Evolutionary conservation across 2,888 invertebrate species (phyloP).

Genomic region (Nycteola revayana): DNA sequence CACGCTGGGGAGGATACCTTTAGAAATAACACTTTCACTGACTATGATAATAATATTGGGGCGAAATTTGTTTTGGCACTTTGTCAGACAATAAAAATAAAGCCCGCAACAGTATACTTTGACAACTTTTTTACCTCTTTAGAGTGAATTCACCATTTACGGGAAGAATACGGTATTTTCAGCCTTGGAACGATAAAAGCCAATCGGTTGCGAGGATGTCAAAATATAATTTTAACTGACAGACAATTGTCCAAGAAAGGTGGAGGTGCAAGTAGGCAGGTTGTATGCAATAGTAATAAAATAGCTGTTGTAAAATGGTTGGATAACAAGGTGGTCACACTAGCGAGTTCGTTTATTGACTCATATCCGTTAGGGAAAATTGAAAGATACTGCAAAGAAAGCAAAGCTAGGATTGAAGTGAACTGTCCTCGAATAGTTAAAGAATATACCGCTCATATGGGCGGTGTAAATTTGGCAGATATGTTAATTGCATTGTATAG

Average conservation of each 20-base stretch:
- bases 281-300: background rate
- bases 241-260: slow-evolving; percentile 1
- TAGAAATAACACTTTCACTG: too few relatives aligned
- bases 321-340: slow-evolving; percentile 2
- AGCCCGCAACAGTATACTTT: slow-evolving; percentile 4
- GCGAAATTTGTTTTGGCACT: slow-evolving; percentile 1
- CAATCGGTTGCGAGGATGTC: slow-evolving; percentile 1
- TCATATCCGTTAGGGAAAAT: too few relatives aligned
- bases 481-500: slow-evolving; percentile 1
- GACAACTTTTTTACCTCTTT: slow-evolving; percentile 5
- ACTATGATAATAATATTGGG: slow-evolving; percentile 1
- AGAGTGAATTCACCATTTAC: slow-evolving; percentile 2
- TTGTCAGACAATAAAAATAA: slow-evolving; percentile 3
- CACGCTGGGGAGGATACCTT: background rate
- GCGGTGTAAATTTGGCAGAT: too few relatives aligned
- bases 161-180: slow-evolving; percentile 4
- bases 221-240: background rate
- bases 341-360: slow-evolving; percentile 3
- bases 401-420: too few relatives aligned
- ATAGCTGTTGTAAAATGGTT: slow-evolving; percentile 2
- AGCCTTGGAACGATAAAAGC: slow-evolving; percentile 4
- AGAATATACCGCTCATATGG: slow-evolving; percentile 1
- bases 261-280: background rate
- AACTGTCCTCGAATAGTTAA: slow-evolving; percentile 5
- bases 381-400: too few relatives aligned